Evolutionary conservation across 2,797 vertebrate genomes (phyloP).

Genomic region (Periparus ater): DNA sequence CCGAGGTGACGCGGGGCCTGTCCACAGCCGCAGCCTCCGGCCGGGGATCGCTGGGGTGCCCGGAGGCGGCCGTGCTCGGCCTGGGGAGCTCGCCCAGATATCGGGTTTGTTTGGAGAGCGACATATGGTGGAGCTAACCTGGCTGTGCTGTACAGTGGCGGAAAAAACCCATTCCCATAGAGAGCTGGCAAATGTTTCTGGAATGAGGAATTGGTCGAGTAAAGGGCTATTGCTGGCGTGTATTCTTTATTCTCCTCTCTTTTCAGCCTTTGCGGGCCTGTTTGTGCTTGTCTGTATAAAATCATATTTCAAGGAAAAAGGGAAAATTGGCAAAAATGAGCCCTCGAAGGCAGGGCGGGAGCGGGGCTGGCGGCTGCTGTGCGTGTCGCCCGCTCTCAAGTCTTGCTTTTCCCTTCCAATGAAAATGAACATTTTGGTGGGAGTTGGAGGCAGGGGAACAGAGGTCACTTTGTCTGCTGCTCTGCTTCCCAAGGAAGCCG

Average conservation of each 20-base stretch:
- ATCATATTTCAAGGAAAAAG: not conserved
- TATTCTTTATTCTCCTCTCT: not conserved
- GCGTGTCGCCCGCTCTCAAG: not conserved
- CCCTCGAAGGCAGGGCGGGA: not conserved
- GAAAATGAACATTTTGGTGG: conserved; percentile 45
- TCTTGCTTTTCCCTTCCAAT: conserved; percentile 47
- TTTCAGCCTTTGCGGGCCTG: not conserved
- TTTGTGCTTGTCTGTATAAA: not conserved
- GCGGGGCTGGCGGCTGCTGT: not conserved
- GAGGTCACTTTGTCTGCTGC: conserved; percentile 44
- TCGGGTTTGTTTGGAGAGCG: not conserved
- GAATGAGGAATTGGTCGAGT: not conserved
- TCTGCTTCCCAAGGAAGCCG: conserved; percentile 8
- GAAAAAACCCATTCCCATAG: conserved; percentile 9
- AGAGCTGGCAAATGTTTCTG: conserved; percentile 1
- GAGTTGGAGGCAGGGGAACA: conserved; percentile 6
- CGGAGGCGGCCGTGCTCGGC: not conserved
- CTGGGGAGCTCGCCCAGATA: not conserved
- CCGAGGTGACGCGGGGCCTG: not conserved
- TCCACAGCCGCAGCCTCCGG: not conserved
- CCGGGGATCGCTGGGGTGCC: not conserved
- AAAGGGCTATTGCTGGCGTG: not conserved
- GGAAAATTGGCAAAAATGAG: conserved; percentile 16
- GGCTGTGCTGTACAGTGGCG: not conserved
- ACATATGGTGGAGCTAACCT: not conserved